phyloP scores from a whole-genome alignment of 2,113 vertebrate species.

The Notarius lentiginosus region DNA sequence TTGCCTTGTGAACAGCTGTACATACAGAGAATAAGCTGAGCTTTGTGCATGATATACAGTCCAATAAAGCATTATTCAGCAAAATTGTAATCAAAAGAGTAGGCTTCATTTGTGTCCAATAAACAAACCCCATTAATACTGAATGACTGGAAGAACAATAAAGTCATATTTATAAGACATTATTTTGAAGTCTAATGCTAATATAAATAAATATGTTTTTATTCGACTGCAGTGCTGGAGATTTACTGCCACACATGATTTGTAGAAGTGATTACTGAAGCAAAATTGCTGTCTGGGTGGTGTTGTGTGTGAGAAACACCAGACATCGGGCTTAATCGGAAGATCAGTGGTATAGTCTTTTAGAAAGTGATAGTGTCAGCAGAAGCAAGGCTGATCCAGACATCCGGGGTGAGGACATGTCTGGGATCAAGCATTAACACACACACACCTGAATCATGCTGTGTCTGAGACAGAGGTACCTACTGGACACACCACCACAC shows the following conservation, averaged over 20 bases:
- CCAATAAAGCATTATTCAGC: neutral
- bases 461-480: neutral
- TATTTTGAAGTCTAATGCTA: neutral
- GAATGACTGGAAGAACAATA: neutral
- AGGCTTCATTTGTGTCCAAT: slow-evolving; percentile 1
- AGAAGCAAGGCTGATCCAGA: slow-evolving; percentile 58
- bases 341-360: slow-evolving; percentile 44
- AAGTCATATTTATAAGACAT: neutral
- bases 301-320: slow-evolving; percentile 47
- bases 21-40: neutral
- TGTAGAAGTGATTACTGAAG: neutral
- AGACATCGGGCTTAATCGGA: slow-evolving; percentile 23
- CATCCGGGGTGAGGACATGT: slow-evolving; percentile 58
- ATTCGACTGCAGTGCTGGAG: neutral
- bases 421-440: slow-evolving; percentile 50
- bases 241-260: neutral
- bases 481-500: no score
- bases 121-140: neutral
- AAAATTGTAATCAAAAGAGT: neutral
- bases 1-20: neutral
- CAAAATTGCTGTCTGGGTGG: neutral
- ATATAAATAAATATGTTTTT: neutral
- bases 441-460: slow-evolving; percentile 23
- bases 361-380: slow-evolving; percentile 56
- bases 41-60: neutral